Base-by-base conservation (phyloP, 2,113 vertebrate genomes). In the Rhabdomys dilectus region DNA sequence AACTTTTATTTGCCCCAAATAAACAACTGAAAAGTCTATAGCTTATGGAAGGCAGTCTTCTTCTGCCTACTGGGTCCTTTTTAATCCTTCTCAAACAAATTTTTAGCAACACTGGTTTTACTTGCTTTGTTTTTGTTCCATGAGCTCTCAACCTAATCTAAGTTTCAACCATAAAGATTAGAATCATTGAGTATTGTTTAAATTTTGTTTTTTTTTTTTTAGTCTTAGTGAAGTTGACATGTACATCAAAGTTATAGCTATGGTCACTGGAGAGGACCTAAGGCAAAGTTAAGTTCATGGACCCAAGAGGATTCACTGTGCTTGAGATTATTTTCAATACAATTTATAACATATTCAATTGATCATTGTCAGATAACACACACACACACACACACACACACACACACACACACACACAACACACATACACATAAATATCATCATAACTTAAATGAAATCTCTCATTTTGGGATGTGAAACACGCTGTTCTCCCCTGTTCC, bases 141-240 rank as follows among this genome's bases (percentile, higher is more conserved):
- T 26, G 17, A 24, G 24, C 17, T 76, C 64, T 48, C 60, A 93
- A 21, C 6, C 62, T 82, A 68, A 12, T 58, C 11, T 36, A 94
- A 75, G 42, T 10, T 89, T 72, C 56, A 62, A 39, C 5, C 51
- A 1, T 45, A 75, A 76, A 56, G n/a, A 68, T 12, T 16, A 70
- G 96, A 93, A 70, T 39, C 45, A 88, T 77, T 60, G 31, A 88
- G 92, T 36, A 86, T 42, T 36, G 19, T 81, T 76, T 91, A n/a
- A 58, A 53, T 45, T 45, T 45, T 45, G 95, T 84, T 31, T 64
- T 78, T 16, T 92, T 21, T 66, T 66, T 66, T 34, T 34, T 13
- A 66, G 34, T 88, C 56, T 88, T 89, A 34, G n/a, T 68, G 87
- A 88, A 95, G 24, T 45, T 24, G 42, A 81, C 10, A 64, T 72